phyloP scores from a whole-genome alignment of 2,797 vertebrate species.

The Microctenopoma lineatum region DNA sequence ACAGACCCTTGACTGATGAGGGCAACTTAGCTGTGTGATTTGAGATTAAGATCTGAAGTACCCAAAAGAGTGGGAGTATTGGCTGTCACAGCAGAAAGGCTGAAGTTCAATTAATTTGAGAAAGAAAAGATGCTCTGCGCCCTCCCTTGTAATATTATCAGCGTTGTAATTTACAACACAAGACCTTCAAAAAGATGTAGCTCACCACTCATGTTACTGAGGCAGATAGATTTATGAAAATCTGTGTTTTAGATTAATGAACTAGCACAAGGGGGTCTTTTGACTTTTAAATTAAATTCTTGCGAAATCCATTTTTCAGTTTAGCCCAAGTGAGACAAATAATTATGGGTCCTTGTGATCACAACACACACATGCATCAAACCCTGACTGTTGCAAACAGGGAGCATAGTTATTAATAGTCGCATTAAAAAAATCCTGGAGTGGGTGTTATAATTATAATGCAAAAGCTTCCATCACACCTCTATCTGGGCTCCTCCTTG shows the following conservation, averaged over 20 bases:
- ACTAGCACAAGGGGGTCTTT: constrained; percentile 51
- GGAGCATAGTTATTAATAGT: constrained; percentile 61
- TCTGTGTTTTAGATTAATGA: constrained; percentile 72
- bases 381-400: constrained; percentile 54
- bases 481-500: constrained; percentile 49
- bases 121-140: constrained; percentile 42
- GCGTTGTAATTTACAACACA: constrained; percentile 57
- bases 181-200: constrained; percentile 59
- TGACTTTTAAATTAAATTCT: constrained; percentile 75
- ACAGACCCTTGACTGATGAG: constrained; percentile 42
- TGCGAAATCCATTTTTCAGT: constrained; percentile 68
- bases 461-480: constrained; percentile 51
- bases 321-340: constrained; percentile 59
- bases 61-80: constrained; percentile 20
- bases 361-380: constrained; percentile 65
- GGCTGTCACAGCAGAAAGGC: constrained; percentile 44
- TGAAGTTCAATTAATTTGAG: constrained; percentile 64
- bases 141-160: constrained; percentile 60
- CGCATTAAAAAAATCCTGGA: constrained; percentile 47
- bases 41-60: constrained; percentile 25
- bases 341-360: constrained; percentile 70
- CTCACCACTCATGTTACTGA: constrained; percentile 56
- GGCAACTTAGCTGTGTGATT: constrained; percentile 27
- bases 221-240: constrained; percentile 66
- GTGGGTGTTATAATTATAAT: constrained; percentile 60